Evolutionary conservation across 2,797 vertebrate genomes (phyloP).

Genomic region (Botia kubotai): DNA sequence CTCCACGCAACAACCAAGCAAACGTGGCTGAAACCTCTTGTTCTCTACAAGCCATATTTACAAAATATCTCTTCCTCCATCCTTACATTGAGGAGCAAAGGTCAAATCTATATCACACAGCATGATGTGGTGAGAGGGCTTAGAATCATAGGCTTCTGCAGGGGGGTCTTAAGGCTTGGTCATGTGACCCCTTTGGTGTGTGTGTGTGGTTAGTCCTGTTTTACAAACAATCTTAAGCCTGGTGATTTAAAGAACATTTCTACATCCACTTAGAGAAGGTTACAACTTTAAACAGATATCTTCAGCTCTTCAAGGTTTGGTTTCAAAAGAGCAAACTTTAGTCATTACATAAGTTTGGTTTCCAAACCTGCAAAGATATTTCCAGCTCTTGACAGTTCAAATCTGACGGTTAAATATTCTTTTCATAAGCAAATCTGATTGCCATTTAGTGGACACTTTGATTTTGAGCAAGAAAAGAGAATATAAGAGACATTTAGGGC

Average conservation of each 20-base stretch:
- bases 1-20: conserved; percentile 38
- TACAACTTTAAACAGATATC: conserved; percentile 10
- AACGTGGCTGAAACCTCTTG: background rate
- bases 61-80: background rate
- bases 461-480: conserved; percentile 23
- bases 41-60: conserved; percentile 13
- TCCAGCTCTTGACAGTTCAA: conserved; percentile 13
- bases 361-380: conserved; percentile 1
- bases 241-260: conserved; percentile 31
- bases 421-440: conserved; percentile 1
- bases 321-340: conserved; percentile 10
- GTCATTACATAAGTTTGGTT: conserved; percentile 1
- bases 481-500: background rate
- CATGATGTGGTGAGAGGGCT: conserved; percentile 14
- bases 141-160: background rate
- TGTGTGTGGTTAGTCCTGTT: conserved; percentile 22
- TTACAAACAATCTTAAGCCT: conserved; percentile 37
- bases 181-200: conserved; percentile 37
- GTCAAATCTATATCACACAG: conserved; percentile 23
- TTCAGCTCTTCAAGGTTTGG: conserved; percentile 13
- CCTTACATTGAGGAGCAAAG: background rate
- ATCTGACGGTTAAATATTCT: background rate
- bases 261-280: conserved; percentile 21
- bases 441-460: conserved; percentile 27
- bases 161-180: background rate